phyloP scores from a whole-genome alignment of 2,113 vertebrate species.

The Dasyurus viverrinus region DNA sequence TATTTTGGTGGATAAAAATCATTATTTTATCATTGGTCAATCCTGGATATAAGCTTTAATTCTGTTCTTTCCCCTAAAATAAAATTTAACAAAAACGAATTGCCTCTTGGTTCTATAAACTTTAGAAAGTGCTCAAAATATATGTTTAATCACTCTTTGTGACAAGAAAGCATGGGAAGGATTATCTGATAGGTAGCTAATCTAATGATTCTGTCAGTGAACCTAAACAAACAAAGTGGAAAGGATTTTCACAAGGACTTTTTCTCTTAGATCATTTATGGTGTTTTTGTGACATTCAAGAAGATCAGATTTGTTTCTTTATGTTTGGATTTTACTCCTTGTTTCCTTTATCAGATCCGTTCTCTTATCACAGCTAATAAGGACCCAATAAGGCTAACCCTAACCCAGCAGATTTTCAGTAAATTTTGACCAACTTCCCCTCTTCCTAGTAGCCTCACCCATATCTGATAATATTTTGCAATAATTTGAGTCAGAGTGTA shows the following conservation, averaged over 20 bases:
- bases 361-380: not conserved
- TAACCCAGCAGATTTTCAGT: not conserved
- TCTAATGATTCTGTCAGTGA: not conserved
- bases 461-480: conserved; percentile 52
- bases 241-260: not conserved
- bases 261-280: not conserved
- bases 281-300: conserved; percentile 9
- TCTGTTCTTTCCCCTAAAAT: not conserved
- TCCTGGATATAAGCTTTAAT: not conserved
- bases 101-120: not conserved
- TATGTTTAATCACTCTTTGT: not conserved
- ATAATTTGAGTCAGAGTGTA: conserved; percentile 61
- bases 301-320: not conserved
- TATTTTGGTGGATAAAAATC: not conserved
- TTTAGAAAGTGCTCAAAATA: not conserved
- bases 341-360: conserved; percentile 7
- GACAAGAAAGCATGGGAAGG: not conserved
- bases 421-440: conserved; percentile 33
- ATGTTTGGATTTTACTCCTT: not conserved
- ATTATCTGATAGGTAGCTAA: not conserved
- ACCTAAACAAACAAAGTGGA: not conserved
- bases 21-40: not conserved
- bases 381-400: not conserved
- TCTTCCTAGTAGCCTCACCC: conserved; percentile 45
- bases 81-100: conserved; percentile 37